Evolutionary conservation across 2,888 invertebrate genomes (phyloP), one percentile per base, ranked within the genome.

Genomic region (Prosopocoilus inquinatus): DNA sequence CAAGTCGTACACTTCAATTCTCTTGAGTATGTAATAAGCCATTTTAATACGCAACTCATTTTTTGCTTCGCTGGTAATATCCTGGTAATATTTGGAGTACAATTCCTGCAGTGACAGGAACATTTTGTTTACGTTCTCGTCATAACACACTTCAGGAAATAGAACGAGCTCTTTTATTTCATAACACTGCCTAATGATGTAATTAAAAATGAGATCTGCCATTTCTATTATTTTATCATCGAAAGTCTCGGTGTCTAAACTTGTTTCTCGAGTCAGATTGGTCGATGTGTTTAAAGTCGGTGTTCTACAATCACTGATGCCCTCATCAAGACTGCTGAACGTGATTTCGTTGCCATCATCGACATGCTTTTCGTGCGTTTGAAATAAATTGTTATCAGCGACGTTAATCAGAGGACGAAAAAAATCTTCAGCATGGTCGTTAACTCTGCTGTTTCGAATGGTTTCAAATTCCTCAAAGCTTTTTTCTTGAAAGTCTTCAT

Each of bases 111-210:
- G 58, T 45, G 66, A 62, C 2, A 38, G 43, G 9, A 74, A 59
- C 11, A 76, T 61, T 60, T 73, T 73, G 9, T 53, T 41, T 1
- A 71, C 57, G 52, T 69, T 69, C 3, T 61, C 57, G 63, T 76
- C 74, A 45, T 70, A 62, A 5, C 65, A 36, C 3, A 75, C 51
- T 64, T 76, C 75, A 1, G 76, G 74, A 56, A 76, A 75, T 16
- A 75, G 46, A n/a, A 75, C 59, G 9, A 73, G 48, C 47, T 75
- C 74, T 28, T 63, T 68, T 11, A 69, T 50, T 60, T 75, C 72
- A 50, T 70, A 69, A 47, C 72, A 71, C 53, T 74, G 72, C 36
- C 72, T 63, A 5, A 66, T 54, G 43, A 76, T 60, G 67, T 71
- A 74, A 15, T 72, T 70, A 34, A 65, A 64, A 38, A 75, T 65